Evolutionary conservation across 2,113 vertebrate genomes (phyloP).

Genomic region (Paratilapia polleni): DNA sequence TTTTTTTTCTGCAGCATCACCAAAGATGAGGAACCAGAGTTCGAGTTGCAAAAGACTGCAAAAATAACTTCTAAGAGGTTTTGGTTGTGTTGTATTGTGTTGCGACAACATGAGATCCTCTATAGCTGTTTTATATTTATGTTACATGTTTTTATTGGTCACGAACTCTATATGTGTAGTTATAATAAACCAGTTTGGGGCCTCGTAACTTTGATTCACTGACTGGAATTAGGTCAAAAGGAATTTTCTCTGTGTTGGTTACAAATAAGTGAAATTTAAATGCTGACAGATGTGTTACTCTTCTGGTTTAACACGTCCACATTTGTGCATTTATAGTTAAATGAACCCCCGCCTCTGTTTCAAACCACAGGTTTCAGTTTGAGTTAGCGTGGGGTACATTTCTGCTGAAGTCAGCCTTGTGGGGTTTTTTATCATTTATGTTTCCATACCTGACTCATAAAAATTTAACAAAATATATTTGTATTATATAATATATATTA

Average conservation of each 20-base stretch:
- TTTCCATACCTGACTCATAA: not conserved
- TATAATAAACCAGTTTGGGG: not conserved
- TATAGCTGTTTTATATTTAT: not conserved
- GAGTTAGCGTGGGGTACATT: not conserved
- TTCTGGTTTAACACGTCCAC: not conserved
- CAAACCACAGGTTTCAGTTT: slow-evolving; percentile 55
- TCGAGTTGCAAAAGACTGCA: not conserved
- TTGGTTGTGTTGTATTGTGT: rapidly evolving
- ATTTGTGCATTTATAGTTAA: not conserved
- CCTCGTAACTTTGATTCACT: not conserved
- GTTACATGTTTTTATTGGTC: rapidly evolving
- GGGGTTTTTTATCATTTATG: not conserved
- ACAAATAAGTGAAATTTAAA: not conserved
- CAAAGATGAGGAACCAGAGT: not conserved
- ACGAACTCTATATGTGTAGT: not conserved
- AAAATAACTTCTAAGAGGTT: not conserved
- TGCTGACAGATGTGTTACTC: not conserved
- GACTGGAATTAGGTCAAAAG: rapidly evolving
- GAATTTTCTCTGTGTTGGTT: not conserved
- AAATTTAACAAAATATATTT: not conserved
- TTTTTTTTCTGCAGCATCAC: not conserved
- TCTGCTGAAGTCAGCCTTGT: slow-evolving; percentile 9
- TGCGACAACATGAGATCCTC: not conserved
- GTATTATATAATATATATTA: too few relatives aligned
- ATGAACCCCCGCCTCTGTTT: not conserved